Evolutionary conservation across 2,888 invertebrate species (phyloP), one percentile per base, ranked within the genome.

Genomic region (Embidobia sp.): DNA sequence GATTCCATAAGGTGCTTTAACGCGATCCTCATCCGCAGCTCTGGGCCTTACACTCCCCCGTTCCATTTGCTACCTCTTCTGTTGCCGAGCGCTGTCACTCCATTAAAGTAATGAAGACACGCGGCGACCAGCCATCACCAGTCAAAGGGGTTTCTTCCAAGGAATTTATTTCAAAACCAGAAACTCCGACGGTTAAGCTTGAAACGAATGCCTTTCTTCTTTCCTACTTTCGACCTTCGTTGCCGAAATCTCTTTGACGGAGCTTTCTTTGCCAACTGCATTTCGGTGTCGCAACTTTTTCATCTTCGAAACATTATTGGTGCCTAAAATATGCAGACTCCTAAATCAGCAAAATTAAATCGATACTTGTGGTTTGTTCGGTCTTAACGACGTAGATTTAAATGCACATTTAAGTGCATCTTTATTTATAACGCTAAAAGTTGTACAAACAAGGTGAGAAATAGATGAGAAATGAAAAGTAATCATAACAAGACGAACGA

Each of bases 61-160:
- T 66, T 73, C 51, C 63, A 63, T 59, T 59, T 63, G 66, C 63
- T 53, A 35, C 37, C 55, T 61, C 15, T 44, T 40, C 63, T 57
- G 55, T 66, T 73, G 64, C 66, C 53, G 73, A 59, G 77, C 40
- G 69, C 51, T 51, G 77, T 82, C 82, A 83, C 87, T 88, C 88
- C 88, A 88, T 88, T 88, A 88, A 87, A 88, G 86, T 88, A 88
- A 88, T 88, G 88, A 88, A 88, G 88, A 87, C 85, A 85, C 82
- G 80, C 82, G 51, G 72, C 77, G 77, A 72, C 78, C 80, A 80
- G 53, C 80, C 79, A 78, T 80, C 82, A 81, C 77, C 82, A 73
- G 81, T 81, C 85, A 82, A 85, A 86, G 85, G 84, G 83, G 83
- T 81, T 85, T 79, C 85, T 86, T 86, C 84, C 84, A 83, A 84